Conservation (phyloP, 2,113 vertebrate genomes). For the Coracopsis vasa region DNA sequence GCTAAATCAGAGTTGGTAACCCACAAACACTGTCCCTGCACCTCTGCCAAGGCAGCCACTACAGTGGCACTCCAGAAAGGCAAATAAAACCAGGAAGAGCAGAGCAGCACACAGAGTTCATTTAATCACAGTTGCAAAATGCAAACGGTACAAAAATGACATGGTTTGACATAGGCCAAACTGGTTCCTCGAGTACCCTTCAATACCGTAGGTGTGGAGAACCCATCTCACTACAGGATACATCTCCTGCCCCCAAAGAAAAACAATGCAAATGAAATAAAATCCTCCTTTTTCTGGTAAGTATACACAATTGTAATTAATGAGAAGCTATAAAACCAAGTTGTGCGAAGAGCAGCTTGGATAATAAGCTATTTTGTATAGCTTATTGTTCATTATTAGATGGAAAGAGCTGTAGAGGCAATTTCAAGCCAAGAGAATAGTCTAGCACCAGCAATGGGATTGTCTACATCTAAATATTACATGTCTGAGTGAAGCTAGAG, state of each 20-base stretch:
- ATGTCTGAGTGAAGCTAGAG: neutral
- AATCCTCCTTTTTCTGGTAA: neutral
- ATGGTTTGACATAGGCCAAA: neutral
- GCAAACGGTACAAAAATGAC: neutral
- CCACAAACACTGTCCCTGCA: neutral
- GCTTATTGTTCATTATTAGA: neutral
- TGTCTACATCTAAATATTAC: neutral
- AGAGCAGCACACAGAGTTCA: neutral
- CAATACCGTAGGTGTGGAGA: neutral
- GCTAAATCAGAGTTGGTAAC: neutral
- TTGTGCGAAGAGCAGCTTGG: neutral
- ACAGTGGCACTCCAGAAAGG: neutral
- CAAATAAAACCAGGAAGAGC: neutral
- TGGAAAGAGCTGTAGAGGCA: neutral
- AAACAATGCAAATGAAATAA: neutral
- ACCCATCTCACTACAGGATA: neutral
- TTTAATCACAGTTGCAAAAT: neutral
- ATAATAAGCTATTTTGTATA: neutral
- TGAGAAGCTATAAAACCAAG: neutral
- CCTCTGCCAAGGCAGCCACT: neutral
- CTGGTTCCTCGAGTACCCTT: neutral
- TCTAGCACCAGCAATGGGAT: neutral
- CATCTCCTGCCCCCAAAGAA: neutral
- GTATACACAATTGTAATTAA: neutral
- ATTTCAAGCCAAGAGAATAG: neutral